These are phyloP conservation scores for Proctacanthus coquilletti DNA, from an alignment of 1,140 invertebrate species.

Conservation along the genomic window DNA sequence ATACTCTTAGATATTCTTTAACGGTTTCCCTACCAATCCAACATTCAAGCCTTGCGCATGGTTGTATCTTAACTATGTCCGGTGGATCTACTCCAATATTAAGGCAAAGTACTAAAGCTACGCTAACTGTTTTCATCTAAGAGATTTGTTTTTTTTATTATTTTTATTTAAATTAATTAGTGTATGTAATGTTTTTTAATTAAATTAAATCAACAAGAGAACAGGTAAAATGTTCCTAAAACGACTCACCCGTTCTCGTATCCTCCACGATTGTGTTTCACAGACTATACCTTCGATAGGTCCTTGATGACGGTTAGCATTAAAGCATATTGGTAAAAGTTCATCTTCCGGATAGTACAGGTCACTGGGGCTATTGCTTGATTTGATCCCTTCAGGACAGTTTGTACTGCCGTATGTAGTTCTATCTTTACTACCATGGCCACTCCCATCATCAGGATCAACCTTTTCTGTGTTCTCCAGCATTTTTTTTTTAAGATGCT, in stretches of 20 bases:
- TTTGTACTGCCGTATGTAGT: too few relatives aligned
- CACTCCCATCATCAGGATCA: too few relatives aligned
- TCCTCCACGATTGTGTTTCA: slow-evolving; percentile 18
- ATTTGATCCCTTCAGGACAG: too few relatives aligned
- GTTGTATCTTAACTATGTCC: slow-evolving; percentile 92
- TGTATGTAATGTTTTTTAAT: not conserved
- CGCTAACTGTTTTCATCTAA: slow-evolving; percentile 98
- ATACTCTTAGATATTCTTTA: not conserved
- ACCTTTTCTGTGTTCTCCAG: too few relatives aligned
- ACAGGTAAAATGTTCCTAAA: too few relatives aligned
- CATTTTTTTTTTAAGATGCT: too few relatives aligned
- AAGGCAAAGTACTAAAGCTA: slow-evolving; percentile 91
- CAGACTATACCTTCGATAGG: slow-evolving; percentile 13
- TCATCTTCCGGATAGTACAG: too few relatives aligned
- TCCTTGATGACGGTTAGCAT: slow-evolving; percentile 22
- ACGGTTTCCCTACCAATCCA: slow-evolving; percentile 96
- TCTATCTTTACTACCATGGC: too few relatives aligned
- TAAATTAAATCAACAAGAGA: not conserved
- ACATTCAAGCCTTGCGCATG: slow-evolving; percentile 88
- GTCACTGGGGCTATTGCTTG: too few relatives aligned
- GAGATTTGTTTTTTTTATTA: not conserved
- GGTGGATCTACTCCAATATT: slow-evolving; percentile 99
- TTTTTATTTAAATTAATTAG: not conserved
- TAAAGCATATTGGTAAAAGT: slow-evolving; percentile 18
- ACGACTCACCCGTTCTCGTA: slow-evolving; percentile 15